phyloP scores from a whole-genome alignment of 2,888 invertebrate genomes.

The Agonopterix alstromeriana region DNA sequence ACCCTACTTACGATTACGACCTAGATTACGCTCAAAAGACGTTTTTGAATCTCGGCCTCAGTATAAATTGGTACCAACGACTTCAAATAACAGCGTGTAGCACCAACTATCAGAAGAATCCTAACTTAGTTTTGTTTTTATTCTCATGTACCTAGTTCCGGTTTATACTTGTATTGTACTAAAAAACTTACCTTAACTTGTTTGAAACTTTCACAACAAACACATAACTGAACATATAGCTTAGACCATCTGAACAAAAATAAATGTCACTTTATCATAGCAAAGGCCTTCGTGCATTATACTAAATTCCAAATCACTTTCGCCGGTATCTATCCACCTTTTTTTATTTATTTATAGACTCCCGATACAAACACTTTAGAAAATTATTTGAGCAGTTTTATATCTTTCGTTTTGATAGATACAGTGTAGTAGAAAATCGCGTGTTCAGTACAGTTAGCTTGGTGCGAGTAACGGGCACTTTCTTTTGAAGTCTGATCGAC shows the following conservation, averaged over 20 bases:
- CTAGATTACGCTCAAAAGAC: too few relatives aligned
- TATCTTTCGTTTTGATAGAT: neutral
- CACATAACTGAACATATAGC: conserved; percentile 2
- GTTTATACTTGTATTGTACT: too few relatives aligned
- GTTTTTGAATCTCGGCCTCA: too few relatives aligned
- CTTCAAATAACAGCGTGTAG: too few relatives aligned
- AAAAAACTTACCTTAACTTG: conserved; percentile 2
- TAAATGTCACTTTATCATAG: conserved; percentile 3
- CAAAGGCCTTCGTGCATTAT: conserved; percentile 7
- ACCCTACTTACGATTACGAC: too few relatives aligned
- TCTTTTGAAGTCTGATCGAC: conserved; percentile 41
- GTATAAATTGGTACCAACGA: too few relatives aligned
- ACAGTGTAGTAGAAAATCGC: neutral
- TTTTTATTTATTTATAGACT: conserved; percentile 1
- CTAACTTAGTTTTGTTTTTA: too few relatives aligned
- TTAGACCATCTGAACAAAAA: conserved; percentile 5
- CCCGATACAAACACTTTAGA: neutral
- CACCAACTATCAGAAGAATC: too few relatives aligned
- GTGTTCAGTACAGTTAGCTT: neutral
- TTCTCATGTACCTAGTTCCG: too few relatives aligned
- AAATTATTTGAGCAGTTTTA: neutral
- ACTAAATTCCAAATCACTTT: conserved; percentile 6
- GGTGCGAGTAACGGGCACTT: conserved; percentile 37
- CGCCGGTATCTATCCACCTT: conserved; percentile 3
- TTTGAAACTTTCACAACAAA: conserved; percentile 3